A percentile compares a stretch with the other conserved stretches of the same genome.
Conservation (phyloP, 92 coral and sea anemone species). For the Chrysogorgia sp. region DNA sequence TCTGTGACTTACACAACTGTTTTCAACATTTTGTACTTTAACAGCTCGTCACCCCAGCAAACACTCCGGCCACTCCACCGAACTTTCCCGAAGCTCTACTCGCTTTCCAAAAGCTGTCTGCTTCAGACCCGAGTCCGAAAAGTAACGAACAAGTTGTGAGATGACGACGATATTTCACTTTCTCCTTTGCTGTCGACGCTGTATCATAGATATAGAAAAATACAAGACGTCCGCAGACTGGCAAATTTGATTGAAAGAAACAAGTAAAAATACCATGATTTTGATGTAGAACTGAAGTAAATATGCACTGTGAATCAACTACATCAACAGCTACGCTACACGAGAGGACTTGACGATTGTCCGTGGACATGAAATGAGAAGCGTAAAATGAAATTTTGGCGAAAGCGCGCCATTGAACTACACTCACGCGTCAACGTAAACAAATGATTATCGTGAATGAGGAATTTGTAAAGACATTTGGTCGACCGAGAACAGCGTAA, state of each 20-base stretch:
- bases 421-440: neutral
- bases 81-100: conserved; percentile 96
- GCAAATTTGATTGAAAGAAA: conserved; percentile 19
- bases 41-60: conserved; percentile 99
- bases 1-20: neutral
- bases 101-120: conserved; percentile 89
- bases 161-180: conserved; percentile 13
- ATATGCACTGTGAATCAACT: conserved; percentile 36
- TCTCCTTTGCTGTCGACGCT: conserved; percentile 18
- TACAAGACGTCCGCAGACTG: conserved; percentile 37
- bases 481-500: neutral
- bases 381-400: neutral
- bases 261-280: conserved; percentile 20
- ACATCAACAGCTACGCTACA: neutral
- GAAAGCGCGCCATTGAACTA: neutral
- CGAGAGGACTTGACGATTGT: conserved; percentile 16
- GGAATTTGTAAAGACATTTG: neutral
- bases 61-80: conserved; percentile 99
- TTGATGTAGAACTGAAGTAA: conserved; percentile 29
- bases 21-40: neutral
- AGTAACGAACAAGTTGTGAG: conserved; percentile 41
- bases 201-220: conserved; percentile 34
- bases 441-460: conserved; percentile 3
- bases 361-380: conserved; percentile 21
- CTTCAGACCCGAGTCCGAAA: conserved; percentile 81